phyloP scores from a whole-genome alignment of 2,113 vertebrate species.

The Butastur rufipennis region DNA sequence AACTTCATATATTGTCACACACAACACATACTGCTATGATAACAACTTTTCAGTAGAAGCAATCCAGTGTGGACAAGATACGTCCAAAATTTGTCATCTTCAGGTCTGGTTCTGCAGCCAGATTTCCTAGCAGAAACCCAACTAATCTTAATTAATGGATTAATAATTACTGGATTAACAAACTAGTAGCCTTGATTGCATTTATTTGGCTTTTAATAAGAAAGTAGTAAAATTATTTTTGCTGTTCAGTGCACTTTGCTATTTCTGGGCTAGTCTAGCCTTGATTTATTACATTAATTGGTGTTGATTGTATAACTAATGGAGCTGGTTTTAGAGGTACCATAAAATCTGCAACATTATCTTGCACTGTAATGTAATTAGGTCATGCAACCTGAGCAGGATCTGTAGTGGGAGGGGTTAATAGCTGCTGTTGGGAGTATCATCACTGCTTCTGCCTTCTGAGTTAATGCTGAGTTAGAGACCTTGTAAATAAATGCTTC shows the following conservation, averaged over 20 bases:
- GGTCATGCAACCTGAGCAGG: neutral
- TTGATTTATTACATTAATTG: neutral
- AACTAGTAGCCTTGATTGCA: neutral
- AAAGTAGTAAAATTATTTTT: neutral
- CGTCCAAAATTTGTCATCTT: neutral
- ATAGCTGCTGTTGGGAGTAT: neutral
- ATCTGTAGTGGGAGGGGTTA: neutral
- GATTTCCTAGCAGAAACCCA: neutral
- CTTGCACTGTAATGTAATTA: neutral
- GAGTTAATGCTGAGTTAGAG: neutral
- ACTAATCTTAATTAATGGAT: neutral
- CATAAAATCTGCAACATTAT: neutral
- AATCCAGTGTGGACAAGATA: neutral
- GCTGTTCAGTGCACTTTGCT: neutral
- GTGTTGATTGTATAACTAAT: neutral
- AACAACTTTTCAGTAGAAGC: neutral
- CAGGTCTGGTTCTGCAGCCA: neutral
- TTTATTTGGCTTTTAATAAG: neutral
- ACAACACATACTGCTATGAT: neutral
- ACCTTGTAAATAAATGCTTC: neutral
- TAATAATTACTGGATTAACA: neutral
- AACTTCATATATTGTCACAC: neutral
- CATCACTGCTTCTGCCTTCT: neutral
- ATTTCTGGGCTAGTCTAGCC: neutral
- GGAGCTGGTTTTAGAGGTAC: neutral